Percentiles rank a stretch among this genome's conserved stretches.
Evolutionary conservation across 2,888 invertebrate genomes (phyloP).

Genomic region (Ptychoptera contaminata): DNA sequence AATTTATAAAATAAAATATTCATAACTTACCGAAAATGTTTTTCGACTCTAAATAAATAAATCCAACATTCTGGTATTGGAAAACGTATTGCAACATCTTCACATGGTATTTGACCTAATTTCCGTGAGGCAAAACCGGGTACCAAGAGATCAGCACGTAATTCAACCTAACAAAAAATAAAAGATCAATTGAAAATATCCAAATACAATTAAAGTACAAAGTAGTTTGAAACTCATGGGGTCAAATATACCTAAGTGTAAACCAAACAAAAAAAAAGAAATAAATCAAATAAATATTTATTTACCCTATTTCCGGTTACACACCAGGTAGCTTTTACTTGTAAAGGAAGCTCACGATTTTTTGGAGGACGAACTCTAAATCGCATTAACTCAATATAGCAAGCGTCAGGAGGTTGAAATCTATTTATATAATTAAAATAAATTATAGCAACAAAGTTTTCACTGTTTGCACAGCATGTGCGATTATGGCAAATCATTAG

Average conservation of each 20-base stretch:
- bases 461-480: background rate
- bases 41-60: constrained; percentile 95
- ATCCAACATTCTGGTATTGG: constrained; percentile 99
- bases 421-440: constrained; percentile 30
- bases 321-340: constrained; percentile 79
- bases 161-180: constrained; percentile 52
- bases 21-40: constrained; percentile 55
- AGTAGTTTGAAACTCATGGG: background rate
- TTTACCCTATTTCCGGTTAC: constrained; percentile 61
- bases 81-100: constrained; percentile 90
- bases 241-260: background rate
- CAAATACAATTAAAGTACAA: too few species aligned
- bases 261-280: background rate
- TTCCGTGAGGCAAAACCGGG: constrained; percentile 94
- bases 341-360: constrained; percentile 92
- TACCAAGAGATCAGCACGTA: constrained; percentile 88
- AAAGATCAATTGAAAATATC: background rate
- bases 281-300: background rate
- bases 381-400: constrained; percentile 91
- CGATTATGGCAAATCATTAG: too few species aligned
- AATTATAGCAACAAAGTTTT: background rate
- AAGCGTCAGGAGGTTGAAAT: constrained; percentile 94
- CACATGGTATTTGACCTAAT: constrained; percentile 90
- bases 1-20: background rate
- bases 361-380: constrained; percentile 90